Evolutionary conservation across 2,797 vertebrate genomes (phyloP), one percentile per base, ranked within the genome.

Genomic region (Micromesistius poutassou): DNA sequence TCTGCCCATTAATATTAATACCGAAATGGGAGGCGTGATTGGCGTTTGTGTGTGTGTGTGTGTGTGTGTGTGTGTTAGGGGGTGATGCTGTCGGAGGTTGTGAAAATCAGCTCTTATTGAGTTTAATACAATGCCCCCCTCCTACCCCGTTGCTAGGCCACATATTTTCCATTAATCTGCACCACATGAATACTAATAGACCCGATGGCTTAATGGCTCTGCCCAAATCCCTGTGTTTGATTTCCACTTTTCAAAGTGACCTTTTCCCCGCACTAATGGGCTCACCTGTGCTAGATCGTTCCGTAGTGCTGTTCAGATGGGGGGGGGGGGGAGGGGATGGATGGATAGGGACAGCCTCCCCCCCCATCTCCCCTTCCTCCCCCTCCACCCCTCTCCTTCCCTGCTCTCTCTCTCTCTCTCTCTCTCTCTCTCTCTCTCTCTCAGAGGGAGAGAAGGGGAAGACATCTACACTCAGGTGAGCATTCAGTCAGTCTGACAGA

Each of bases 111-210:
- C 84, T 82, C 90, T 93, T 90, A 93, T 92, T 84, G 80, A 93
- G 91, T 94, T 91, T 94, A 93, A 93, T 94, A 89, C 86, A 82
- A 88, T 79, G 85, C 87, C 84, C 88, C 86, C 86, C 87, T 13
- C 42, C 3, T 3, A 5, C 38, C 38, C 9, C 42, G 22, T 89
- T 84, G 86, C 86, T 88, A 89, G 84, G 82, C 83, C 91, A 93
- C 91, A 89, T 91, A 92, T 92, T 94, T 92, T 91, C 88, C 89
- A 93, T 93, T 93, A 92, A 91, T 93, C 88, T 88, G 86, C 84
- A 71, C 87, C 77, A 55, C 87, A 93, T 94, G 94, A 94, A 94
- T 95, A 93, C 92, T 94, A 94, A 95, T 93, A 87, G 89, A 87
- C 84, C 87, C 8, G 77, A 87, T 88, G 83, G 86, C 87, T 93